Base-by-base conservation (phyloP, 2,113 vertebrate genomes). In the Polypterus senegalus region DNA sequence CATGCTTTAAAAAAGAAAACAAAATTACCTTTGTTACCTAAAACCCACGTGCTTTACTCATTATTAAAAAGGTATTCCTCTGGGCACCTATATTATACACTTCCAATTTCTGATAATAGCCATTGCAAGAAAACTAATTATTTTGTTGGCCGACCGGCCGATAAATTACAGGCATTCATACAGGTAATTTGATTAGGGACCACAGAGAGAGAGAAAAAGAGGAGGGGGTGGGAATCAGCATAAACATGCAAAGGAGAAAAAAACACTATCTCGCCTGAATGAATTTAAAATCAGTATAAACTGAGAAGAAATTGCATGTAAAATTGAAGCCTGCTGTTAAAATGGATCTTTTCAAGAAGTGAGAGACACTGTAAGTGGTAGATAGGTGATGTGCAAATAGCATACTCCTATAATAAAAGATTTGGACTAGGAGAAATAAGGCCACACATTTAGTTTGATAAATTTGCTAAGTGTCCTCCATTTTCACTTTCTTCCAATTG, bases 61-160 rank as follows among this genome's bases (percentile, higher is more conserved):
- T 62, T 49, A 66, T 68, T 77, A 78, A 64, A 27, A 64, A 72
- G 45, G 54, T 71, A 70, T 65, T 70, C 52, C 68, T 46, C 8
- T 48, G 67, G 67, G 77, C 73, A 65, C 67, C 71, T 68, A 69
- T 72, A 76, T 76, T 72, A 81, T 71, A 68, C 77, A 79, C 77
- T 79, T 70, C 71, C 77, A 73, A 73, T 78, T 76, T 76, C 63
- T 61, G 74, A 73, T 73, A 75, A 74, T 71, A 71, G 73, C 77
- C 79, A 74, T 69, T 71, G 62, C 73, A 82, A 83, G 76, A 81
- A 79, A 86, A 81, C 79, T 78, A 86, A 88, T 85, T 86, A 86
- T 79, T 82, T 82, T 75, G 82, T 86, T 87, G 86, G 76, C 79
- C 84, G 83, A 78, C 77, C 83, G 83, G 79, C 79, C 83, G 81